Base-by-base conservation (phyloP, 1,140 invertebrate genomes). In the Drosophila bipectinata region DNA sequence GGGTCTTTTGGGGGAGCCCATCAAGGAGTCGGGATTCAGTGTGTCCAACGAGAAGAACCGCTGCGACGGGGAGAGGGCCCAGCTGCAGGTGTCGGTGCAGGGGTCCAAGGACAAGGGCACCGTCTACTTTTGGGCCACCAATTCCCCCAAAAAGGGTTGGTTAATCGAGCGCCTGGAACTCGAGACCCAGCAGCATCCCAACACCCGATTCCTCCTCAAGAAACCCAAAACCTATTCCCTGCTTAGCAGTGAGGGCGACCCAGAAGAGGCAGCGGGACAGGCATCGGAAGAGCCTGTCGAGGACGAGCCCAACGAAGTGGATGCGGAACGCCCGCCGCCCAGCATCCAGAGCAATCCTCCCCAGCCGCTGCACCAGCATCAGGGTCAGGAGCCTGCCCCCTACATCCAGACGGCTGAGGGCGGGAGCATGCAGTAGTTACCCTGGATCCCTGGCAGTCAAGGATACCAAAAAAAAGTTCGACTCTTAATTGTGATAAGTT, bases 1-100 rank as follows among this genome's bases (percentile, higher is more conserved):
- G 1, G 74, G 93, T 60, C 92, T 94, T 51, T 80, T 95, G 44
- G 95, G 95, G 28, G 93, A 95, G 82, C 95, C 95, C 5, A 94
- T 95, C 12, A 93, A 93, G 85, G 94, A 94, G 59, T 92, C 92
- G 21, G 91, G 89, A 32, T 93, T 94, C 55, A 93, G 94, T 90
- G 74, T 95, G 48, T 92, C 83, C 4, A 92, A 94, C 72, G 68
- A 62, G 14, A 93, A 92, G 60, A 94, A 95, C 84, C 92, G 79
- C 72, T 92, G 92, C 59, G 92, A 94, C 67, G 92, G 75, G n/a
- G 78, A 91, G n/a, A 77, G 66, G 26, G 94, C 94, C 8, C 92
- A 93, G 73, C 94, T 94, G 92, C 85, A 93, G 89, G 91, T 95
- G 0, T 1, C 45, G 6, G 72, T 76, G 2, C 44, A 53, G 3